These are phyloP conservation scores for Eupithecia dodoneata DNA, from an alignment of 2,888 invertebrate species.

Conservation along the genomic window DNA sequence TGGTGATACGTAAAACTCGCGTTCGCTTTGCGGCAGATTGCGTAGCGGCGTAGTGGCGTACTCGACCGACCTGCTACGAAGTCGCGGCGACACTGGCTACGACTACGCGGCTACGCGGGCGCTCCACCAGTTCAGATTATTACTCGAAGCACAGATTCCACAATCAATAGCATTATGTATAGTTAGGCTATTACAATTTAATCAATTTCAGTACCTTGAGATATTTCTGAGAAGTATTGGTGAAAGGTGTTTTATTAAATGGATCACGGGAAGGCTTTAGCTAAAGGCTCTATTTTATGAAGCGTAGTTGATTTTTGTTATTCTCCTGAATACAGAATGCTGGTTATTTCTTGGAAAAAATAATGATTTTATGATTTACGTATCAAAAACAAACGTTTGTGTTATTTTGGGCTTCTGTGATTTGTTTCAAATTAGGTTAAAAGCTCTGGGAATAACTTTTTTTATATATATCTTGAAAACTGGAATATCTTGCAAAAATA, in stretches of 20 bases:
- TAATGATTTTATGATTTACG: neutral
- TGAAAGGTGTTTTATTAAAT: conserved; percentile 12
- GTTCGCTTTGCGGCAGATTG: conserved; percentile 38
- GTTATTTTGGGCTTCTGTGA: neutral
- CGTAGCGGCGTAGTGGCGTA: conserved; percentile 52
- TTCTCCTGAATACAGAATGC: neutral
- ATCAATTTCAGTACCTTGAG: conserved; percentile 10
- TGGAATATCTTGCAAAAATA: too few relatives aligned
- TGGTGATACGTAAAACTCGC: conserved; percentile 41
- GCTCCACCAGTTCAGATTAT: conserved; percentile 74
- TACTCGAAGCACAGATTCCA: conserved; percentile 76
- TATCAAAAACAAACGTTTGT: neutral
- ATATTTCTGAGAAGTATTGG: conserved; percentile 10
- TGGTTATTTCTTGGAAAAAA: neutral
- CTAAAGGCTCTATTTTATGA: neutral
- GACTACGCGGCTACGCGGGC: conserved; percentile 74
- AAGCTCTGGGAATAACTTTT: neutral
- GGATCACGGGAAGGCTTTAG: neutral
- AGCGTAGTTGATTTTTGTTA: neutral
- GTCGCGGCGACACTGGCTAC: conserved; percentile 77
- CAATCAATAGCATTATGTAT: conserved; percentile 73
- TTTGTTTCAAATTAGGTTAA: neutral
- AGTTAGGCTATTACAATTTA: conserved; percentile 37
- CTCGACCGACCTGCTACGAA: conserved; percentile 68
- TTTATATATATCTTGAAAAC: neutral